These are phyloP conservation scores for Phenganax stokvisi DNA, from an alignment of 92 coral and sea anemone species.

Conservation along the genomic window DNA sequence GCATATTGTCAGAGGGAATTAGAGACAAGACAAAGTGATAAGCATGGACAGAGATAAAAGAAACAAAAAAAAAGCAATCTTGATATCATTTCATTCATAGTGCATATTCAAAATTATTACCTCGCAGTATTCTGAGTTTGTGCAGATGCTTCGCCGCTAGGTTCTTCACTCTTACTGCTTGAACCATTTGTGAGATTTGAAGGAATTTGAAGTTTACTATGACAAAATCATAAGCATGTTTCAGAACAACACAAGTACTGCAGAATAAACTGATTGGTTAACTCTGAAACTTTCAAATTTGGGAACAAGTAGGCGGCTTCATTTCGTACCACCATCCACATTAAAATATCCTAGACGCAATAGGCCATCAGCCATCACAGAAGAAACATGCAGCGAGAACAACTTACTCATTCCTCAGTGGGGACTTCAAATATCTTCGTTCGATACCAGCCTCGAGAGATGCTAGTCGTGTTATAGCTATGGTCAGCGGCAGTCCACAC, in stretches of 20 bases:
- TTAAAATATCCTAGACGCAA: no score
- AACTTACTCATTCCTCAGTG: constrained; percentile 90
- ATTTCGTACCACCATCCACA: no score
- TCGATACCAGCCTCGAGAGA: constrained; percentile 84
- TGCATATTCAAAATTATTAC: neutral
- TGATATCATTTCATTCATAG: neutral
- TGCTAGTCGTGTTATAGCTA: constrained; percentile 74
- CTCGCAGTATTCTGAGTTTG: constrained; percentile 3
- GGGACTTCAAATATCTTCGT: constrained; percentile 85
- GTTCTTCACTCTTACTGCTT: constrained; percentile 37
- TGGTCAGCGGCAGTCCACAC: constrained; percentile 62
- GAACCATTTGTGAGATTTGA: constrained; percentile 83
- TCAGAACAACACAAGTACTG: no score
- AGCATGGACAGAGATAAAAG: neutral
- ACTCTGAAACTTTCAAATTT: no score
- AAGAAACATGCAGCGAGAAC: no score
- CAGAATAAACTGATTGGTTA: no score
- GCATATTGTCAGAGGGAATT: no score
- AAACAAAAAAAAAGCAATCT: neutral
- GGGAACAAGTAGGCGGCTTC: neutral
- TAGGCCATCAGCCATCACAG: no score
- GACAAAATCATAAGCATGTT: neutral
- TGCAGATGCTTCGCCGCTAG: constrained; percentile 9
- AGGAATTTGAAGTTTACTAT: constrained; percentile 83
- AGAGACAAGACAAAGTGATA: neutral